Evolutionary conservation across 2,113 vertebrate species (phyloP).

Genomic region (Proterorhinus semilunaris): DNA sequence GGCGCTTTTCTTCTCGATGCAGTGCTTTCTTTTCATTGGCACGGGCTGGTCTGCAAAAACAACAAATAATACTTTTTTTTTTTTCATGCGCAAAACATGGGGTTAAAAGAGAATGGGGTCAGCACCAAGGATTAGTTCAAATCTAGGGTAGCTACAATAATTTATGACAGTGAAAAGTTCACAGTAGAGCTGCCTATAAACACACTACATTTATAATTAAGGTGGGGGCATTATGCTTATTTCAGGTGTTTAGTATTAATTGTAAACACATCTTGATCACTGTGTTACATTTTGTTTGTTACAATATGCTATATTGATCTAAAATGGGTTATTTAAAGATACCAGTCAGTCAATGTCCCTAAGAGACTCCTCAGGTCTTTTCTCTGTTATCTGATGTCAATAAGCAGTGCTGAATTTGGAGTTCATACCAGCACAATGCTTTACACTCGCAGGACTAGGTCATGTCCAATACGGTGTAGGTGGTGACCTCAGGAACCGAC

Average conservation of each 20-base stretch:
- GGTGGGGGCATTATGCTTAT: too few relatives aligned
- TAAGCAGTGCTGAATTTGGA: background rate
- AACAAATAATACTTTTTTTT: background rate
- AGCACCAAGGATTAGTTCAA: background rate
- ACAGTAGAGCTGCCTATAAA: background rate
- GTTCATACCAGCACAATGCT: background rate
- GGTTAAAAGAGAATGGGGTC: conserved; percentile 4
- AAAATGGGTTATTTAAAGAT: too few relatives aligned
- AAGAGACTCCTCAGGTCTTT: too few relatives aligned
- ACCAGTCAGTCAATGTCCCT: too few relatives aligned
- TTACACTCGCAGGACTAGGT: background rate
- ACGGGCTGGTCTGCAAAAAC: conserved; percentile 7
- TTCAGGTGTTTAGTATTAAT: too few relatives aligned
- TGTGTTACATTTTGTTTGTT: too few relatives aligned
- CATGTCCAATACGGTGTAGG: background rate
- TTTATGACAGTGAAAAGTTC: conserved; percentile 2
- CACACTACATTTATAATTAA: background rate
- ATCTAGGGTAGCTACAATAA: background rate
- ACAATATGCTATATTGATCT: too few relatives aligned
- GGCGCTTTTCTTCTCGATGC: conserved; percentile 17
- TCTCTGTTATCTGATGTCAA: background rate
- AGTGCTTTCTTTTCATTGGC: conserved; percentile 12
- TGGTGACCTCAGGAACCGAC: background rate
- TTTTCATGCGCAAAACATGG: background rate
- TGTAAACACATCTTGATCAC: too few relatives aligned